These are phyloP conservation scores for Cardiocondyla obscurior DNA, from an alignment of 1,140 invertebrate genomes.

Conservation along the genomic window DNA sequence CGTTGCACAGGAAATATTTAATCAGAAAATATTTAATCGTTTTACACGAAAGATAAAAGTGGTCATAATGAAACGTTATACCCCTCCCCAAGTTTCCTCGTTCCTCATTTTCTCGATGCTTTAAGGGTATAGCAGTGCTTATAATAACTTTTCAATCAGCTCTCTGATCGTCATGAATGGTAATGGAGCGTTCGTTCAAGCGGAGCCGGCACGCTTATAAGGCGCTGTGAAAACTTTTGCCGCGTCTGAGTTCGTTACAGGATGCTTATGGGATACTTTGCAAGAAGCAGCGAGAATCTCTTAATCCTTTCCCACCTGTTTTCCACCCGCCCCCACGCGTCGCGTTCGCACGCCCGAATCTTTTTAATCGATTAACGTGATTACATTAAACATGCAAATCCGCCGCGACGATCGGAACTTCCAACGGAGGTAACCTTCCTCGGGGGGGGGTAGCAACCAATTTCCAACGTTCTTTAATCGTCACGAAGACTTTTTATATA, in stretches of 20 bases:
- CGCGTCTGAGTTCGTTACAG: conserved; percentile 47
- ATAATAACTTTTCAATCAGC: conserved; percentile 62
- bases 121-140: conserved; percentile 1
- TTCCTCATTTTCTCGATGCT: conserved; percentile 54
- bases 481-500: conserved; percentile 6
- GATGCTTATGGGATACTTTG: conserved; percentile 49
- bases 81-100: conserved; percentile 19
- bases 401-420: conserved; percentile 38
- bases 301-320: conserved; percentile 53
- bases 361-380: conserved; percentile 69
- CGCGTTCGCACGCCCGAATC: conserved; percentile 26
- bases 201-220: conserved; percentile 12
- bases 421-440: neutral
- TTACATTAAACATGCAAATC: conserved; percentile 71
- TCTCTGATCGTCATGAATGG: conserved; percentile 62
- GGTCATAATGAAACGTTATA: conserved; percentile 10
- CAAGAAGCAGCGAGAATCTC: conserved; percentile 1
- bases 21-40: neutral
- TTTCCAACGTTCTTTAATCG: neutral
- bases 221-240: conserved; percentile 50
- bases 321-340: neutral
- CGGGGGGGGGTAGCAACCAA: neutral
- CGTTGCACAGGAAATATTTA: neutral
- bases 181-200: conserved; percentile 53
- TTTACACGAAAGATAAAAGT: conserved; percentile 20